Evolutionary conservation across 2,797 vertebrate genomes (phyloP).

Genomic region (Manis javanica): DNA sequence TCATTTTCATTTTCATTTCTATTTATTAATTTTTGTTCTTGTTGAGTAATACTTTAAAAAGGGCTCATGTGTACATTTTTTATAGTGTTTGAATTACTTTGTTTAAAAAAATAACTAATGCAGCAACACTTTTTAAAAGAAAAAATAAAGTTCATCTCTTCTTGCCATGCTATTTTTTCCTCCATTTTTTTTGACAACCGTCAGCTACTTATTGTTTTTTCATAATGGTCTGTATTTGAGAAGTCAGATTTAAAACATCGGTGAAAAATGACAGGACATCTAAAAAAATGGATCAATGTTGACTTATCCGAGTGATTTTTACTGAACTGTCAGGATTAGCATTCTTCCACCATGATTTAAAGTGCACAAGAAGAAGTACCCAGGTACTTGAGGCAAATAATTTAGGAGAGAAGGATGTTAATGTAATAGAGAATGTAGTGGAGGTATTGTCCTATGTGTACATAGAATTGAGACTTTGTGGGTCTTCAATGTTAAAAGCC

Average conservation of each 20-base stretch:
- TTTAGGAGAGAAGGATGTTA: not conserved
- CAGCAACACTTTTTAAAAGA: not conserved
- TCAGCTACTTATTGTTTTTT: constrained; percentile 36
- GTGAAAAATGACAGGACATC: constrained; percentile 58
- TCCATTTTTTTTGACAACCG: not conserved
- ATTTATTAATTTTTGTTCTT: constrained; percentile 59
- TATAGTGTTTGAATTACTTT: constrained; percentile 14
- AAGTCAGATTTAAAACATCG: constrained; percentile 48
- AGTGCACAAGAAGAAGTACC: not conserved
- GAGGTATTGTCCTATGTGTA: not conserved
- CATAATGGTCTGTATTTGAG: constrained; percentile 37
- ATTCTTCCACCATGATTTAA: constrained; percentile 48
- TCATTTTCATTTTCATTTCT: constrained; percentile 49
- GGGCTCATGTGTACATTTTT: not conserved
- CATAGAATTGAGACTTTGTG: not conserved
- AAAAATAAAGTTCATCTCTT: constrained; percentile 3
- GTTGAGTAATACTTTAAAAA: constrained; percentile 9
- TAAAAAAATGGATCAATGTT: constrained; percentile 45
- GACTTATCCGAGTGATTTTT: constrained; percentile 38
- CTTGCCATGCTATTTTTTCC: not conserved
- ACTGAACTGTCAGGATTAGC: constrained; percentile 53
- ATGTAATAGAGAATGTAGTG: not conserved
- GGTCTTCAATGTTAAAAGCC: not conserved
- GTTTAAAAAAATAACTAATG: constrained; percentile 29
- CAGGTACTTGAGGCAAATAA: constrained; percentile 26